Evolutionary conservation across 2,113 vertebrate species (phyloP), one percentile per base, ranked within the genome.

Genomic region (Tiliqua scincoides): DNA sequence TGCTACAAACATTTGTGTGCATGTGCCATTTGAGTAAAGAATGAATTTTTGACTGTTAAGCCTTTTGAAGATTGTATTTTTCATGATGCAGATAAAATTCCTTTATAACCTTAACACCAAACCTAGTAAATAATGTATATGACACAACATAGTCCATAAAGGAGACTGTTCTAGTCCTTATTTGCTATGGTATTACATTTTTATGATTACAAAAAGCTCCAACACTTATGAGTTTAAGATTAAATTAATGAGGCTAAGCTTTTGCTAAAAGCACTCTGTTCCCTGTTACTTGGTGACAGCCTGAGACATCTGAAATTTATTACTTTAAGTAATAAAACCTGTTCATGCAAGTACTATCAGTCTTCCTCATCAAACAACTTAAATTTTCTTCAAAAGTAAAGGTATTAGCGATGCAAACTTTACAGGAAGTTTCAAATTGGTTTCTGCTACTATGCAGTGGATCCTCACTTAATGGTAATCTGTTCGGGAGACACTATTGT

Each of bases 61-160:
- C 84, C 57, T 85, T 85, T 57, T 85, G 67, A 87, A 87, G 81
- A 89, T 85, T 32, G 20, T 2, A 59, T 90, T 91, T 90, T 52
- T 71, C 71, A 7, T 83, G 74, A 68, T 65, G 21, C 0, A 85
- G 23, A 84, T 82, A 0, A 0, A 9, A 79, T 85, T 62, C 74
- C 48, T 87, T 89, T 87, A 17, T 5, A 0, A 23, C 23, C 6
- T 88, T 15, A 80, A 76, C 11, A 68, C 68, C 18, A 68, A 1
- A 91, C 67, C 25, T 54, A 73, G 17, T 81, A 83, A 89, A 89
- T 91, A 59, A 57, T 89, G 82, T 43, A 6, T 78, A 70, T 65
- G 48, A 65, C 17, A 48, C 12, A 35, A 17, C 63, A 86, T 76
- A n/a, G 3, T 17, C 82, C 87, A 85, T 84, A 43, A 73, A 67